Evolutionary conservation across 2,113 vertebrate genomes (phyloP).

Genomic region (Pleuronectes platessa): DNA sequence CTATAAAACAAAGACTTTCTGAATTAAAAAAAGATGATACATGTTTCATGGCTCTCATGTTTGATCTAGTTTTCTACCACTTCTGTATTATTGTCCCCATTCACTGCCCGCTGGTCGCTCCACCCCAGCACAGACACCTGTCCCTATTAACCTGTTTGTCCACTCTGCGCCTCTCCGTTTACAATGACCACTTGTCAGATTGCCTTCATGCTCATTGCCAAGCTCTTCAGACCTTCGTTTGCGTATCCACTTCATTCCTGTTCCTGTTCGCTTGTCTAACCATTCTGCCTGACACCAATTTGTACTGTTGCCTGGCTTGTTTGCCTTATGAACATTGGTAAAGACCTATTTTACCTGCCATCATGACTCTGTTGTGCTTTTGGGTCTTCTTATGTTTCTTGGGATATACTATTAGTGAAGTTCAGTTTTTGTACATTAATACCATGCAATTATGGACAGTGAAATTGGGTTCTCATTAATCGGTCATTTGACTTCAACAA

Average conservation of each 20-base stretch:
- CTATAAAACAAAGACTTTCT: not conserved
- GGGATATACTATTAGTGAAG: too few species aligned
- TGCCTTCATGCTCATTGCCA: not conserved
- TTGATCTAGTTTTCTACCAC: not conserved
- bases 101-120: not conserved
- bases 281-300: not conserved
- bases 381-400: too few species aligned
- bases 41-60: not conserved
- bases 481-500: conserved; percentile 22
- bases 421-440: too few species aligned
- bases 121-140: not conserved
- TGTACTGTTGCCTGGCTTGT: not conserved
- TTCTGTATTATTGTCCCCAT: not conserved
- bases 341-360: not conserved
- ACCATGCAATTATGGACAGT: too few species aligned
- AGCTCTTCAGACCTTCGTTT: not conserved
- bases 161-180: not conserved
- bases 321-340: not conserved
- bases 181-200: not conserved
- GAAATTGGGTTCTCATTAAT: not conserved
- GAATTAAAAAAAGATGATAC: not conserved
- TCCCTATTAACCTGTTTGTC: not conserved
- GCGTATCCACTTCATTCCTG: not conserved
- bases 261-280: not conserved
- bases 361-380: not conserved